A percentile compares a stretch with the other conserved stretches of the same genome.
Evolutionary conservation across 2,797 vertebrate genomes (phyloP).

Genomic region (Anguilla megastoma): DNA sequence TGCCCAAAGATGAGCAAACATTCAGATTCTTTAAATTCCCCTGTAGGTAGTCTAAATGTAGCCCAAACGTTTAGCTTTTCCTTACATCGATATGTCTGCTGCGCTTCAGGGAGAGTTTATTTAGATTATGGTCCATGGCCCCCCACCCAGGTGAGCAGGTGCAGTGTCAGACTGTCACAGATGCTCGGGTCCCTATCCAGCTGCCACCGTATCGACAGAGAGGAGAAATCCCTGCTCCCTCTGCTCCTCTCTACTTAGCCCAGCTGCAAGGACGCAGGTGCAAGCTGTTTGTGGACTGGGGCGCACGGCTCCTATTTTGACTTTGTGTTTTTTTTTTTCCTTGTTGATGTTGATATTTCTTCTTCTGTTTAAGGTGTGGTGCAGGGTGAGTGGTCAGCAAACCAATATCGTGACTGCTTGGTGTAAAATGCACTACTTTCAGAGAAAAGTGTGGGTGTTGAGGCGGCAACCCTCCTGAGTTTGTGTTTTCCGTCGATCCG

Average conservation of each 20-base stretch:
- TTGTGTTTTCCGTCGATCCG: conserved; percentile 18
- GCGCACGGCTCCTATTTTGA: background rate
- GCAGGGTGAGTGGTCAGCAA: background rate
- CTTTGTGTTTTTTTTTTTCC: background rate
- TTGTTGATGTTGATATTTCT: background rate
- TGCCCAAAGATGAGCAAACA: background rate
- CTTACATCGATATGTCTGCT: background rate
- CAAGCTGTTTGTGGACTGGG: background rate
- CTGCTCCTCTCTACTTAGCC: conserved; percentile 15
- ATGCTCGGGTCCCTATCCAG: conserved; percentile 63
- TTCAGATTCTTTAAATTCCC: background rate
- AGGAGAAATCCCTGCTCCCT: background rate
- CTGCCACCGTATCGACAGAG: conserved; percentile 64
- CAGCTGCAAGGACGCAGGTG: conserved; percentile 39
- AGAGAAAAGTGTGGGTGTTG: background rate
- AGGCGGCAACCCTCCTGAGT: background rate
- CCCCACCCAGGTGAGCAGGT: conserved; percentile 71
- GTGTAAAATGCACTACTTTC: background rate
- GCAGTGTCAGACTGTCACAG: conserved; percentile 64
- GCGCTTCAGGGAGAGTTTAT: conserved; percentile 4
- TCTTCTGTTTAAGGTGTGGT: background rate
- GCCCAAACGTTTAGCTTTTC: too few species aligned
- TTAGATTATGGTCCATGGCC: conserved; percentile 27
- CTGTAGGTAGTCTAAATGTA: background rate
- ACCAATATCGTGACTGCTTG: background rate